phyloP scores from a whole-genome alignment of 2,888 invertebrate species.

The Caenorhabditis sp. region DNA sequence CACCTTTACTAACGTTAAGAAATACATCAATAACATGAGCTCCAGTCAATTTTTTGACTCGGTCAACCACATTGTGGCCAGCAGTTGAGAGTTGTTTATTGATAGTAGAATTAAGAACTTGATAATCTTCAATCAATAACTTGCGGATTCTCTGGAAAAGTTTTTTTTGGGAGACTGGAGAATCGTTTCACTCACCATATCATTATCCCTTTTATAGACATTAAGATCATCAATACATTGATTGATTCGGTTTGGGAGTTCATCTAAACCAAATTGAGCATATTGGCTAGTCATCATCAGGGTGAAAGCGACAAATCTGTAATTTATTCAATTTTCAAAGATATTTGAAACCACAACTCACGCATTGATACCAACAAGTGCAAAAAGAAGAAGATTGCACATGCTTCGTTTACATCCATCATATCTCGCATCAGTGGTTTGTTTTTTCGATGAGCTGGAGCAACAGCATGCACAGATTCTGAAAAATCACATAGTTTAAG shows the following conservation, averaged over 20 bases:
- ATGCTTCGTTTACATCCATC: constrained; percentile 63
- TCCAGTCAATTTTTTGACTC: constrained; percentile 63
- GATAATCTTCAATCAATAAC: constrained; percentile 65
- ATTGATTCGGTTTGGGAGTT: constrained; percentile 65
- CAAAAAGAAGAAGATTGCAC: constrained; percentile 57
- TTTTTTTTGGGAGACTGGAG: background rate
- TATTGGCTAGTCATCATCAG: constrained; percentile 67
- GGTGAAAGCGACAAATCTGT: constrained; percentile 62
- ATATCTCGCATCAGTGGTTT: constrained; percentile 55
- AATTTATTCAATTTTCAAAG: constrained; percentile 6
- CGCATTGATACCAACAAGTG: constrained; percentile 63
- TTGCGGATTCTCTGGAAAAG: constrained; percentile 62
- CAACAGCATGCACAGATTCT: constrained; percentile 62
- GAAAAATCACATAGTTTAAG: too few relatives aligned
- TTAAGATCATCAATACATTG: constrained; percentile 67
- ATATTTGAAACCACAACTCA: constrained; percentile 47
- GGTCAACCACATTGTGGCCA: constrained; percentile 58
- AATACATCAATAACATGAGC: constrained; percentile 62
- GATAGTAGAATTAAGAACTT: constrained; percentile 56
- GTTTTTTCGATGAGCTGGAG: constrained; percentile 39
- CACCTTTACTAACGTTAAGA: constrained; percentile 52
- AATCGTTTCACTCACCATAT: constrained; percentile 58
- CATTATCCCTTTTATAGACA: constrained; percentile 66
- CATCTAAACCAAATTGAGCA: constrained; percentile 64
- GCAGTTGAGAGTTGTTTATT: constrained; percentile 46